phyloP scores from a whole-genome alignment of 2,113 vertebrate species.

The Clarias magur region DNA sequence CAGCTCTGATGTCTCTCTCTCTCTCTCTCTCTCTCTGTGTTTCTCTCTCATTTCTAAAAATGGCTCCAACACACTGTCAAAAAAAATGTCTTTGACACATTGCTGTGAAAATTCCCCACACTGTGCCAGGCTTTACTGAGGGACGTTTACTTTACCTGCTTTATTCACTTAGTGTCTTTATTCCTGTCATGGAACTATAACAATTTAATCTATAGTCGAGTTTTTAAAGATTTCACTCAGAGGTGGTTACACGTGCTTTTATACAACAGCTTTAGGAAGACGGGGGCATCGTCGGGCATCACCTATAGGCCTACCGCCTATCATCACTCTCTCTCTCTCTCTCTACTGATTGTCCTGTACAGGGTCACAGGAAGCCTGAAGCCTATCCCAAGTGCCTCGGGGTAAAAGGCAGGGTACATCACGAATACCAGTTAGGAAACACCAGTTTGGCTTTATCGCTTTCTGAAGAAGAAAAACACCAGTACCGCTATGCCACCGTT shows the following conservation, averaged over 20 bases:
- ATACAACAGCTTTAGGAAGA: neutral
- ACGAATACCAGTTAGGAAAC: too few relatives aligned
- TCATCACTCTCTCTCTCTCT: too few relatives aligned
- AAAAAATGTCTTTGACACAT: neutral
- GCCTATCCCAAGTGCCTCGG: too few relatives aligned
- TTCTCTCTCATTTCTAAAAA: constrained; percentile 2
- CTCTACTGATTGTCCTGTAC: too few relatives aligned
- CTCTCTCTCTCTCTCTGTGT: neutral
- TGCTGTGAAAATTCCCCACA: neutral
- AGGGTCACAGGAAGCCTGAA: too few relatives aligned
- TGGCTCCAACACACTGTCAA: neutral
- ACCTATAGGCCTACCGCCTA: too few relatives aligned
- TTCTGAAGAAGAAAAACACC: too few relatives aligned
- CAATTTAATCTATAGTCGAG: neutral
- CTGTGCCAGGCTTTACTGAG: neutral
- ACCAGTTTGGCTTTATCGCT: too few relatives aligned
- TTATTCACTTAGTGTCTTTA: neutral
- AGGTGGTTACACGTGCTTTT: neutral
- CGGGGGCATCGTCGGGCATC: too few relatives aligned
- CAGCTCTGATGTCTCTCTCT: neutral
- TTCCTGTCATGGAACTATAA: neutral
- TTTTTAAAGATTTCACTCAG: neutral
- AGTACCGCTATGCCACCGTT: too few relatives aligned
- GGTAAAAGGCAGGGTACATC: too few relatives aligned
- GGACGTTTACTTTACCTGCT: neutral